Evolutionary conservation across 92 coral and sea anemone genomes (phyloP).

Genomic region (Pocillopora grandis): DNA sequence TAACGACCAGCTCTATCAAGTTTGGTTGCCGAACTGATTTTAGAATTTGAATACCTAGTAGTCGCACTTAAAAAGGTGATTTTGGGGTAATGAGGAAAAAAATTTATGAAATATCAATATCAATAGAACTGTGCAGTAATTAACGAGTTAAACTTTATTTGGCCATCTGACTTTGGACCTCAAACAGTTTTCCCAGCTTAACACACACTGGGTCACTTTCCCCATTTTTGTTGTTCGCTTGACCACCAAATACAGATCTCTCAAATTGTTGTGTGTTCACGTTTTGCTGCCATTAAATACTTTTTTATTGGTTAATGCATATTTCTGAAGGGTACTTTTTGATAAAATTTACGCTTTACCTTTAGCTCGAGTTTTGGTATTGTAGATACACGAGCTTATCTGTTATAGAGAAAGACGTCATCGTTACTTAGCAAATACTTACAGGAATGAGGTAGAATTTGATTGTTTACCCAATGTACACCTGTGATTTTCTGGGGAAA

Average conservation of each 20-base stretch:
- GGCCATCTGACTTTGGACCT: slow-evolving; percentile 12
- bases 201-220: background rate
- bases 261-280: too few species aligned
- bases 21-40: too few species aligned
- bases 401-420: background rate
- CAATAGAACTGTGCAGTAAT: background rate
- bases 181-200: slow-evolving; percentile 2
- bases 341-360: too few species aligned
- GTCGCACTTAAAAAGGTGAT: too few species aligned
- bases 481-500: slow-evolving; percentile 4
- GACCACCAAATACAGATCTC: too few species aligned
- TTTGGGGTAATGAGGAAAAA: background rate
- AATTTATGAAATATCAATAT: background rate
- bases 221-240: background rate
- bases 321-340: too few species aligned
- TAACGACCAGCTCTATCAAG: too few species aligned
- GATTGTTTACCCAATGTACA: background rate
- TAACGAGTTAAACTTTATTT: slow-evolving; percentile 2
- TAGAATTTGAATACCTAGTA: too few species aligned
- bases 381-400: background rate
- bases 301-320: too few species aligned
- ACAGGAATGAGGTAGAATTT: background rate
- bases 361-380: background rate
- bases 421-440: background rate
- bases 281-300: too few species aligned